phyloP scores from a whole-genome alignment of 2,888 invertebrate genomes.

The Brenthis daphne region DNA sequence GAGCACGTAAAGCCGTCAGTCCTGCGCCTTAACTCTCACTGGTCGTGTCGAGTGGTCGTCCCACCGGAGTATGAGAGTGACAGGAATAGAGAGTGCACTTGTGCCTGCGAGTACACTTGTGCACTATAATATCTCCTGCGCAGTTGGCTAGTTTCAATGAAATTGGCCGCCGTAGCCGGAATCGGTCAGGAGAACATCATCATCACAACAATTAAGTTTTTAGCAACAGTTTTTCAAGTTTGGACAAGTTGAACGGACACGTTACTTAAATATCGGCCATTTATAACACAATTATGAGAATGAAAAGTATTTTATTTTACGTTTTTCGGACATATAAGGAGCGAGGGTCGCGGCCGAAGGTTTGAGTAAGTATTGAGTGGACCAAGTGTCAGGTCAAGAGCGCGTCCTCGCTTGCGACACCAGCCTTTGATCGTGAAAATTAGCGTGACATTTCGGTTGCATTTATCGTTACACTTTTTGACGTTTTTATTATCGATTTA shows the following conservation, averaged over 20 bases:
- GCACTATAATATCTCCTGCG: too few relatives aligned
- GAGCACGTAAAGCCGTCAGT: too few relatives aligned
- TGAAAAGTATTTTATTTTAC: neutral
- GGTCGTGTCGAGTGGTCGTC: too few relatives aligned
- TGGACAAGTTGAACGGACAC: slow-evolving; percentile 5
- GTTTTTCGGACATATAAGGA: neutral
- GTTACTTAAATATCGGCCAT: neutral
- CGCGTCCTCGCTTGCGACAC: slow-evolving; percentile 24
- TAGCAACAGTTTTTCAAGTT: neutral
- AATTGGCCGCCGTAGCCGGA: too few relatives aligned
- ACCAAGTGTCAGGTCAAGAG: slow-evolving; percentile 23
- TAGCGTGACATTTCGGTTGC: slow-evolving; percentile 4
- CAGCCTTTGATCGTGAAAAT: slow-evolving; percentile 12
- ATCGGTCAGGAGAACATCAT: too few relatives aligned
- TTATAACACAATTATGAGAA: neutral
- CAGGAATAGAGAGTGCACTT: too few relatives aligned
- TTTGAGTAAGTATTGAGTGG: slow-evolving; percentile 14
- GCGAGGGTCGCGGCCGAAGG: slow-evolving; percentile 12
- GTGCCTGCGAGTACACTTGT: too few relatives aligned
- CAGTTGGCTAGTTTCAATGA: too few relatives aligned
- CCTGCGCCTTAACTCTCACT: too few relatives aligned
- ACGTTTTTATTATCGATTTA: neutral
- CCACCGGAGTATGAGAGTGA: too few relatives aligned
- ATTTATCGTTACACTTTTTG: slow-evolving; percentile 6
- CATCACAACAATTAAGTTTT: neutral